Evolutionary conservation across 1,140 invertebrate species (phyloP).

Genomic region (Thaumetopoea pityocampa): DNA sequence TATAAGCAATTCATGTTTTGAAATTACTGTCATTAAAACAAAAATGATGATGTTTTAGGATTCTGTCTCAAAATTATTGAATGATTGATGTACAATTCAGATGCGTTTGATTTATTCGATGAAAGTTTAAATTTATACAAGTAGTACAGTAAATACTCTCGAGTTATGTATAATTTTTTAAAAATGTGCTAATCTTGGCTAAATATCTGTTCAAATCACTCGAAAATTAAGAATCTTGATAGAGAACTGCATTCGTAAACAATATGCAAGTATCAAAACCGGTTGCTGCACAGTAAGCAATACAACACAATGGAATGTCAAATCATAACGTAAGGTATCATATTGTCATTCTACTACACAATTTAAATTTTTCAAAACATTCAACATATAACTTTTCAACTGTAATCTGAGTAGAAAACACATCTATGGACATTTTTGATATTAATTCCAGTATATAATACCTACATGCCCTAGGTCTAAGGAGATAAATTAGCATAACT

Average conservation of each 20-base stretch:
- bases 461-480: slow-evolving; percentile 21
- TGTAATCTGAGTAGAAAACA: slow-evolving; percentile 20
- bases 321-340: slow-evolving; percentile 24
- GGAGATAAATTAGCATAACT: slow-evolving; percentile 47
- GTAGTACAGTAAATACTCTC: neutral
- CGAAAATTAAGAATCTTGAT: neutral
- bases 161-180: too few relatives aligned
- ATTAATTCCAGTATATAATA: slow-evolving; percentile 33
- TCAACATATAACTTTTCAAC: slow-evolving; percentile 8
- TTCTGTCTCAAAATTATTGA: too few relatives aligned
- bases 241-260: slow-evolving; percentile 1
- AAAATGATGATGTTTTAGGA: too few relatives aligned
- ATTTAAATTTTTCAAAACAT: slow-evolving; percentile 19
- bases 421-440: slow-evolving; percentile 22
- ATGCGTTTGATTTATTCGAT: too few relatives aligned
- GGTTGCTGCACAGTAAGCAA: slow-evolving; percentile 13
- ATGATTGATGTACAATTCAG: too few relatives aligned
- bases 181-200: too few relatives aligned
- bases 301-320: slow-evolving; percentile 23
- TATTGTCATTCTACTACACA: slow-evolving; percentile 9
- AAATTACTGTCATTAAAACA: too few relatives aligned
- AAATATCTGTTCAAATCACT: neutral
- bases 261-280: slow-evolving; percentile 7
- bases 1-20: too few relatives aligned
- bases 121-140: too few relatives aligned